Evolutionary conservation across 2,797 vertebrate species (phyloP).

Genomic region (Varecia variegata): DNA sequence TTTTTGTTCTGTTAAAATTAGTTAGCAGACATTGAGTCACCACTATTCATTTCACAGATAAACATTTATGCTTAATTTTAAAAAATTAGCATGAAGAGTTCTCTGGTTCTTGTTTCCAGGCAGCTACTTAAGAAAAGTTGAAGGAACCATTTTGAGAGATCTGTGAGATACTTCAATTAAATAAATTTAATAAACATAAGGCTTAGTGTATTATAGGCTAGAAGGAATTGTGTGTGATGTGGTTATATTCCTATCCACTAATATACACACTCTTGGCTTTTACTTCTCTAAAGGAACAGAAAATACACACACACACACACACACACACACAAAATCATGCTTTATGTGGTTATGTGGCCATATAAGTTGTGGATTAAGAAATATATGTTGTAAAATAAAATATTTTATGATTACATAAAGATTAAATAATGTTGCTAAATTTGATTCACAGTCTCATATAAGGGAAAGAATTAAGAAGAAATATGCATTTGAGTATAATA

Average conservation of each 20-base stretch:
- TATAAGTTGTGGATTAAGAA: slow-evolving; percentile 35
- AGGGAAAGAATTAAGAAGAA: neutral
- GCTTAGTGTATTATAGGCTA: neutral
- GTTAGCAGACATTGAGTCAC: neutral
- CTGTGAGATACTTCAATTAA: neutral
- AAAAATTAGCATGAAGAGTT: neutral
- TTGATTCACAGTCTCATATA: neutral
- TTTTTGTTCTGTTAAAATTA: neutral
- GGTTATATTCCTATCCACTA: neutral
- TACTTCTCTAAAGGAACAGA: neutral
- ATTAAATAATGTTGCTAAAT: slow-evolving; percentile 18
- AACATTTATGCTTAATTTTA: slow-evolving; percentile 6
- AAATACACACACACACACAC: neutral
- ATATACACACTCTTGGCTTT: neutral
- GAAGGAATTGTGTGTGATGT: neutral
- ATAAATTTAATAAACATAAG: neutral
- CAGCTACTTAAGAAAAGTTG: neutral
- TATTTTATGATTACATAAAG: slow-evolving; percentile 2
- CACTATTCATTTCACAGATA: neutral
- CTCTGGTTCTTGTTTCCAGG: neutral
- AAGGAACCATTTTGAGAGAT: neutral
- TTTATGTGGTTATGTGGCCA: neutral
- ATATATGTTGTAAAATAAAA: slow-evolving; percentile 15
- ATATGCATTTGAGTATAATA: neutral
- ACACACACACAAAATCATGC: neutral